A percentile compares a stretch with the other conserved stretches of the same genome.
phyloP scores from a whole-genome alignment of 2,113 vertebrate species.

The Acrocephalus arundinaceus region DNA sequence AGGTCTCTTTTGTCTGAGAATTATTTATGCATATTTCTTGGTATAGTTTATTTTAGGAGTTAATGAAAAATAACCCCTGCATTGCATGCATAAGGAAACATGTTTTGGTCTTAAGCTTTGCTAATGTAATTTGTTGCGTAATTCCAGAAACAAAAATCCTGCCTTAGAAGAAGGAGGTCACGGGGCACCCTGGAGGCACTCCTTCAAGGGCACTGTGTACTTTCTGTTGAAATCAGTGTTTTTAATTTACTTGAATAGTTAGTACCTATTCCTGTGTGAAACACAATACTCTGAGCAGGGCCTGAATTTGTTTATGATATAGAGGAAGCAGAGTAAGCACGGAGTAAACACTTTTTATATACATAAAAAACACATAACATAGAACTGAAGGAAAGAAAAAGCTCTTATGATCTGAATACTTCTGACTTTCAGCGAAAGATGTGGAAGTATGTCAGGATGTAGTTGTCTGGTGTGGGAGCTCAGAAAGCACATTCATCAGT shows the following conservation, averaged over 20 bases:
- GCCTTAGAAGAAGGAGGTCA: conserved; percentile 15
- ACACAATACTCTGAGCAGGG: not conserved
- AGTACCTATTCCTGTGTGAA: not conserved
- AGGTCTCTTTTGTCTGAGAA: not conserved
- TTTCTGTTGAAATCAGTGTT: not conserved
- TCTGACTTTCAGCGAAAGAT: not conserved
- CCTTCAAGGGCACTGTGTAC: not conserved
- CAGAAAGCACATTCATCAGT: not conserved
- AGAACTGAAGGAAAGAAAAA: not conserved
- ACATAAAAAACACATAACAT: not conserved
- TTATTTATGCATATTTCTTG: not conserved
- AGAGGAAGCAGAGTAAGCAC: not conserved
- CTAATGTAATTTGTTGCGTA: not conserved
- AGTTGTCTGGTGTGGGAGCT: not conserved
- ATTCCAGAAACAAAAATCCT: conserved; percentile 28
- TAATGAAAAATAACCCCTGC: not conserved
- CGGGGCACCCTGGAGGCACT: not conserved
- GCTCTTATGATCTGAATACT: not conserved
- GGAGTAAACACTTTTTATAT: not conserved
- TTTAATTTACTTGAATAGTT: not conserved
- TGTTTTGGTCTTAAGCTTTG: not conserved
- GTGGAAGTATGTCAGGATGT: not conserved
- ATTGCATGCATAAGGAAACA: not conserved
- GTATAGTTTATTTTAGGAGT: not conserved
- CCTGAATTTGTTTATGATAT: not conserved